phyloP scores from a whole-genome alignment of 2,113 vertebrate genomes.

The Spermophilus dauricus region DNA sequence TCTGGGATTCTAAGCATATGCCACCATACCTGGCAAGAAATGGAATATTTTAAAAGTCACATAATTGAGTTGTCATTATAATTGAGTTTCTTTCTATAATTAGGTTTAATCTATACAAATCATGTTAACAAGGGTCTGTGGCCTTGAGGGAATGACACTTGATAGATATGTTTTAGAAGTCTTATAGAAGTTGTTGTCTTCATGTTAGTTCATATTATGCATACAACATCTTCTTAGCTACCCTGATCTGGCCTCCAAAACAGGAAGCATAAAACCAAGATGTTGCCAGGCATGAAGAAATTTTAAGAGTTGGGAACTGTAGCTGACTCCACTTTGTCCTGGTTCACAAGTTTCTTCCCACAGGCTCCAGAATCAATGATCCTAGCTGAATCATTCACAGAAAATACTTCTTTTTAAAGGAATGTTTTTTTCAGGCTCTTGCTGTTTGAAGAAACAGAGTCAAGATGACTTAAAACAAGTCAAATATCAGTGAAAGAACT shows the following conservation, averaged over 20 bases:
- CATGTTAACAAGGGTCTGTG: background rate
- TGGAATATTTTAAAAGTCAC: background rate
- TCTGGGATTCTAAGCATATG: no score
- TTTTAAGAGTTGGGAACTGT: background rate
- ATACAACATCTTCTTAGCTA: background rate
- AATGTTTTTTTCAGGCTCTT: constrained; percentile 18
- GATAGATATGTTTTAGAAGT: background rate
- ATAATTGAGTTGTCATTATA: background rate
- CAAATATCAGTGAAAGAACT: constrained; percentile 29
- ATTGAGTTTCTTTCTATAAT: background rate
- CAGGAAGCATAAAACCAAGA: background rate
- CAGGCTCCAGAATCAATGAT: background rate
- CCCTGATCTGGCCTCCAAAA: background rate
- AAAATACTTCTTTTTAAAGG: background rate
- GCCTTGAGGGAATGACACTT: background rate
- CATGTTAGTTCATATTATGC: background rate
- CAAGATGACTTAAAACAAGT: constrained; percentile 45
- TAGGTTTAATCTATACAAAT: background rate
- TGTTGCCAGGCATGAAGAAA: background rate
- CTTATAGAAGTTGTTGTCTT: background rate
- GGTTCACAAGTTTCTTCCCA: background rate
- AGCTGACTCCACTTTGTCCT: background rate
- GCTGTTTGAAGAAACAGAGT: constrained; percentile 50
- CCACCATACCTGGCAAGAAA: no score
- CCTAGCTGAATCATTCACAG: background rate